Conservation (phyloP, 2,888 invertebrate genomes). For the Heliconius erato region DNA sequence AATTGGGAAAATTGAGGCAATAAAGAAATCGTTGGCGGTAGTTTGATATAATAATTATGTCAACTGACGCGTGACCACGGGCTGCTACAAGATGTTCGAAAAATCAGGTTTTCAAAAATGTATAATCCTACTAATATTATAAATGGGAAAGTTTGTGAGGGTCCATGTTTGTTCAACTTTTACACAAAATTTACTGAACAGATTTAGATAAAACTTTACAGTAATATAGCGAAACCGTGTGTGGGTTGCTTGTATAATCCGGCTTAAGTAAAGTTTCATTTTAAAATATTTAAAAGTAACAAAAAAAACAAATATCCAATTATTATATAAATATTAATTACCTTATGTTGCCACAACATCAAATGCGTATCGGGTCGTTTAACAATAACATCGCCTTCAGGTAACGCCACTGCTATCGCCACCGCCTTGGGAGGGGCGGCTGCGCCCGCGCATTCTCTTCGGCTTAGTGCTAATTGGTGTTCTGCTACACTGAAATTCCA, state of each 20-base stretch:
- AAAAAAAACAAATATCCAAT: too few relatives aligned
- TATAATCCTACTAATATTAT: too few relatives aligned
- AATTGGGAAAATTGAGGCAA: too few relatives aligned
- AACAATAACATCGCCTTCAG: conserved; percentile 92
- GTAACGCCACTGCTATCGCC: conserved; percentile 90
- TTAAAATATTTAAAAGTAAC: too few relatives aligned
- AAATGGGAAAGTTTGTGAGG: not conserved
- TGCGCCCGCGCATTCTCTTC: conserved; percentile 80
- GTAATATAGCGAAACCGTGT: not conserved
- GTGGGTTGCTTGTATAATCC: too few relatives aligned
- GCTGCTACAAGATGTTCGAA: too few relatives aligned
- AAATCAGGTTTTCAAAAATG: too few relatives aligned
- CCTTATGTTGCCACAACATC: conserved; percentile 91
- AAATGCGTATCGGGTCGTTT: conserved; percentile 86
- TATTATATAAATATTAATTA: conserved; percentile 60
- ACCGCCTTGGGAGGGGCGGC: conserved; percentile 89
- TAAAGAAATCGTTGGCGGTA: too few relatives aligned
- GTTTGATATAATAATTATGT: too few relatives aligned
- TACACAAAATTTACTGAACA: not conserved
- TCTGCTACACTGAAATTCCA: conserved; percentile 99
- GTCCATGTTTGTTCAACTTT: not conserved
- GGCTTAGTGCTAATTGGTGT: conserved; percentile 90
- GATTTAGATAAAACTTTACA: not conserved
- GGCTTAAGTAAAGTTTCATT: too few relatives aligned
- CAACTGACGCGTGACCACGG: too few relatives aligned